Conservation (phyloP, 2,888 invertebrate genomes). For the Pardosa pseudoannulata region DNA sequence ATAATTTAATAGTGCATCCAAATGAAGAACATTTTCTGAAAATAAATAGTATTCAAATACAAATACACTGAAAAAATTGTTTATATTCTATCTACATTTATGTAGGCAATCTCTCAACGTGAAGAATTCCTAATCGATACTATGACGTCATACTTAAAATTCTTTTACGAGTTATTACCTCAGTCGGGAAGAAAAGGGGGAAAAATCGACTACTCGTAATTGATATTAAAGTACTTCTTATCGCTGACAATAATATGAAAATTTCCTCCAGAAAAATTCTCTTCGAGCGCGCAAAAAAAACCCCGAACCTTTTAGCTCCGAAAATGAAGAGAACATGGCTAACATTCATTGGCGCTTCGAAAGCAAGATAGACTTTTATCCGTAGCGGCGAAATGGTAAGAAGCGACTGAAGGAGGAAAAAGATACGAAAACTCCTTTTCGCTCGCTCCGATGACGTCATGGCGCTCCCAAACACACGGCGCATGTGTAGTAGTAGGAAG, state of each 20-base stretch:
- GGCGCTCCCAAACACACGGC: constrained; percentile 1
- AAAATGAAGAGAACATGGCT: neutral
- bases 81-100: too few relatives aligned
- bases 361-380: neutral
- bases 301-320: neutral
- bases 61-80: too few relatives aligned
- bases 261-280: neutral
- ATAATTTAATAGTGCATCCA: too few relatives aligned
- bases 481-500: constrained; percentile 28
- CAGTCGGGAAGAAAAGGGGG: too few relatives aligned
- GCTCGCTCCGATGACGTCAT: constrained; percentile 31
- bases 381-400: neutral
- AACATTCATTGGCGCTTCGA: neutral
- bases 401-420: constrained; percentile 2
- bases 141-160: too few relatives aligned
- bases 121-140: too few relatives aligned
- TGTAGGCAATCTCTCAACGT: too few relatives aligned
- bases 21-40: too few relatives aligned
- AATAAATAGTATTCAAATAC: too few relatives aligned
- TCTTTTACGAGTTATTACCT: too few relatives aligned
- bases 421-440: constrained; percentile 3
- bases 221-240: constrained; percentile 2
- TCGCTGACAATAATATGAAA: neutral
- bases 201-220: neutral
- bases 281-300: too few relatives aligned